Conservation (phyloP, 2,888 invertebrate genomes). For the Agrypnus murinus region DNA sequence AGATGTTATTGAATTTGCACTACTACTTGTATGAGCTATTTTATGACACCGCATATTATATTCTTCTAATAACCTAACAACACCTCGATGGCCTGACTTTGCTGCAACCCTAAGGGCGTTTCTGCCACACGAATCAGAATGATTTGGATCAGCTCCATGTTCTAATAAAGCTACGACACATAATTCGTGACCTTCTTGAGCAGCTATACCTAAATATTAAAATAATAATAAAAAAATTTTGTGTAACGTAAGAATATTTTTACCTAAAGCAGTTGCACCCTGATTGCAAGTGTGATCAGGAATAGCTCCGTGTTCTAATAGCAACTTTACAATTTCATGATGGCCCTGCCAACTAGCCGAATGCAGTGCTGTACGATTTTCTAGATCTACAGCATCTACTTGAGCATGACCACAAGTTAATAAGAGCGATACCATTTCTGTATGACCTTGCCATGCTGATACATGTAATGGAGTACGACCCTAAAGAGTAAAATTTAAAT, state of each 20-base stretch:
- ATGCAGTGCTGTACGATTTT: slow-evolving; percentile 92
- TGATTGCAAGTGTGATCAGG: slow-evolving; percentile 95
- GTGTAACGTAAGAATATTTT: slow-evolving; percentile 24
- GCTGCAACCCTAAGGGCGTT: slow-evolving; percentile 92
- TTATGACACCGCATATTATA: slow-evolving; percentile 71
- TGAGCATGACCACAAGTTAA: slow-evolving; percentile 86
- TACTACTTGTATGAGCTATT: slow-evolving; percentile 67
- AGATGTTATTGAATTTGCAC: slow-evolving; percentile 70
- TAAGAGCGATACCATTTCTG: slow-evolving; percentile 91
- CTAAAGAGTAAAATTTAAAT: slow-evolving; percentile 67
- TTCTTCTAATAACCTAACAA: slow-evolving; percentile 86
- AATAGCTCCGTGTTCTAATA: slow-evolving; percentile 86
- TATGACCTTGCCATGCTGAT: slow-evolving; percentile 95
- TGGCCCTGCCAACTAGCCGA: slow-evolving; percentile 98
- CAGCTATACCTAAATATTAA: slow-evolving; percentile 84
- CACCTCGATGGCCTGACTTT: slow-evolving; percentile 91
- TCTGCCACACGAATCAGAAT: slow-evolving; percentile 90
- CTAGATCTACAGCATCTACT: slow-evolving; percentile 91
- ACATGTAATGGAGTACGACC: slow-evolving; percentile 93
- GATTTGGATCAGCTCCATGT: slow-evolving; percentile 89
- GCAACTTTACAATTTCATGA: slow-evolving; percentile 84
- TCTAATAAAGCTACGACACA: slow-evolving; percentile 89
- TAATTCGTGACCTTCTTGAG: slow-evolving; percentile 96
- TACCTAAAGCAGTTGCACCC: slow-evolving; percentile 93
- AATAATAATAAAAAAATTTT: neutral